These are phyloP conservation scores for Mystacides longicornis DNA, from an alignment of 2,888 invertebrate genomes.

Conservation along the genomic window DNA sequence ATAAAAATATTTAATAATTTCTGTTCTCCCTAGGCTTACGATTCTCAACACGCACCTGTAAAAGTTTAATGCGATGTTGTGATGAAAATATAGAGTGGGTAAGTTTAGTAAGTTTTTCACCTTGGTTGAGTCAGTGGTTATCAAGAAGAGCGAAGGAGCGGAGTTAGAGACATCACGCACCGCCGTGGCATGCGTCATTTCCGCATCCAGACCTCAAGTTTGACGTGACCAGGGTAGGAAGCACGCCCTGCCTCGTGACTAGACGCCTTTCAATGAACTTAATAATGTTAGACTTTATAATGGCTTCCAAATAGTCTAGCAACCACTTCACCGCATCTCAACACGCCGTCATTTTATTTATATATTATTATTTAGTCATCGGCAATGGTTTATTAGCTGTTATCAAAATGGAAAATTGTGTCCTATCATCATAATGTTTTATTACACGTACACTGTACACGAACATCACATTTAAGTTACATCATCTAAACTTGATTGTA, in stretches of 20 bases:
- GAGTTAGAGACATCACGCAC: constrained; percentile 1
- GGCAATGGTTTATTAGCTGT: too few relatives aligned
- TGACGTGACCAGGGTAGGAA: neutral
- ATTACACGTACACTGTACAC: too few relatives aligned
- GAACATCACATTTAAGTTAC: too few relatives aligned
- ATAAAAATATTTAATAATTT: neutral
- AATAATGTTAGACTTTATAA: too few relatives aligned
- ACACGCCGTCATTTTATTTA: too few relatives aligned
- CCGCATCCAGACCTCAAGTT: neutral
- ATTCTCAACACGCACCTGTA: neutral
- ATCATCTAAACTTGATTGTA: too few relatives aligned
- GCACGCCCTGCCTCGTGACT: neutral
- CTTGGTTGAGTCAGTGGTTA: neutral
- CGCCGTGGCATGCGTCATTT: neutral
- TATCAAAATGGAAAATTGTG: too few relatives aligned
- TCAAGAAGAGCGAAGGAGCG: neutral
- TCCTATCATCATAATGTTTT: too few relatives aligned
- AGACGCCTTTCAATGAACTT: neutral
- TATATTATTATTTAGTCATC: too few relatives aligned
- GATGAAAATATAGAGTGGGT: neutral
- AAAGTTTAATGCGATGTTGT: neutral
- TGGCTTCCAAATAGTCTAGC: too few relatives aligned
- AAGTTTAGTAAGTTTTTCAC: neutral
- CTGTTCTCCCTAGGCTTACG: neutral
- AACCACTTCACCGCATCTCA: too few relatives aligned